A percentile compares a stretch with the other conserved stretches of the same genome.
Evolutionary conservation across 2,113 vertebrate species (phyloP).

Genomic region (human (Homo sapiens)): DNA sequence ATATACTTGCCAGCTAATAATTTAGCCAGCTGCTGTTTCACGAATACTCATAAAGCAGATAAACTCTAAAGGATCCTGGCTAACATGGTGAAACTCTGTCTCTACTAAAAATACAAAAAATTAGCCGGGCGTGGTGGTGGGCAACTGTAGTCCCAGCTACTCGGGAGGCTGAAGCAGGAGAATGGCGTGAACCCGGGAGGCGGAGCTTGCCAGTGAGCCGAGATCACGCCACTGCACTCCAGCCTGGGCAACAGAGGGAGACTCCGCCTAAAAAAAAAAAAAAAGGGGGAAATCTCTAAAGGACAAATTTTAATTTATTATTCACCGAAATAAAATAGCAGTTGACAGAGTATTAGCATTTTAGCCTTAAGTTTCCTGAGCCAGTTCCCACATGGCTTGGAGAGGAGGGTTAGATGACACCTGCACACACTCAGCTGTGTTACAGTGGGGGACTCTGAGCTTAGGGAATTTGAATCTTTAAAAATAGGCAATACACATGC

Average conservation of each 20-base stretch:
- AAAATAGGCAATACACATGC: background rate
- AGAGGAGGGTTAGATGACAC: background rate
- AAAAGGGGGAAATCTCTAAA: background rate
- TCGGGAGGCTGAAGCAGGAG: no score
- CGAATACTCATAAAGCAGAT: background rate
- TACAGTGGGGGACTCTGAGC: background rate
- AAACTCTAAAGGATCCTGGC: background rate
- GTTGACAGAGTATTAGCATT: background rate
- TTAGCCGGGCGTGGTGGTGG: no score
- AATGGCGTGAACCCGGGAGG: no score
- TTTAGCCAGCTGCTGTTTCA: background rate
- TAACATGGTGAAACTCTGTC: no score
- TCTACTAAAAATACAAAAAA: no score
- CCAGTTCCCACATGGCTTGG: background rate
- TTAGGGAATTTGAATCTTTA: background rate
- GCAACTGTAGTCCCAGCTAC: no score
- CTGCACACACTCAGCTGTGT: background rate
- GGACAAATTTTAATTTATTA: background rate
- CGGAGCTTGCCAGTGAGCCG: no score
- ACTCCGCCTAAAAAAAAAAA: no score
- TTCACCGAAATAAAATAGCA: background rate
- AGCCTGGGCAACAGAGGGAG: no score
- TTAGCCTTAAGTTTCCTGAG: background rate
- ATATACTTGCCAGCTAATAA: background rate
- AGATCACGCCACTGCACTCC: no score